Evolutionary conservation across 2,888 invertebrate genomes (phyloP).

Genomic region (Drosophila pullipes): DNA sequence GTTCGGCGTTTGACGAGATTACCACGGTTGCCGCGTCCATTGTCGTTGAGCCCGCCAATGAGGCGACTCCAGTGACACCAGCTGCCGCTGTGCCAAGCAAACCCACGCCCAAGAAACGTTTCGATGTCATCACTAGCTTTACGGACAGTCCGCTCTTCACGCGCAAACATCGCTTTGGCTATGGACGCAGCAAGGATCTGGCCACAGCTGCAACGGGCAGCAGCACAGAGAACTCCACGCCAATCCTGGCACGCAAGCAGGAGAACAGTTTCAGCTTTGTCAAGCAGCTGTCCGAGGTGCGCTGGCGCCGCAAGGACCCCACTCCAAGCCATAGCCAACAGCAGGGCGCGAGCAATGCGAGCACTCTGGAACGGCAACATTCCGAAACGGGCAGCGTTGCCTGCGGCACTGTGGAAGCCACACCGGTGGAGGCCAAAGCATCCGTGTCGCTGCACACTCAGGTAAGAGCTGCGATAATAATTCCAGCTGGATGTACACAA

Average conservation of each 20-base stretch:
- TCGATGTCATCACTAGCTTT: constrained; percentile 85
- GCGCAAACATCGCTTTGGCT: constrained; percentile 85
- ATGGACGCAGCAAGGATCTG: constrained; percentile 77
- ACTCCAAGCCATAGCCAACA: constrained; percentile 58
- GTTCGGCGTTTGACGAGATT: constrained; percentile 61
- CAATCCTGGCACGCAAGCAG: constrained; percentile 82
- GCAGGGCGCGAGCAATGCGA: constrained; percentile 40
- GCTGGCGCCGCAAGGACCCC: constrained; percentile 84
- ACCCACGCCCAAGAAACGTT: constrained; percentile 80
- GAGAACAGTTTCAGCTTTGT: constrained; percentile 85
- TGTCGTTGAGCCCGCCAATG: constrained; percentile 53
- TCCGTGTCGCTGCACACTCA: constrained; percentile 86
- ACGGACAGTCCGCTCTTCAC: constrained; percentile 85
- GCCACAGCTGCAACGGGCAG: constrained; percentile 51
- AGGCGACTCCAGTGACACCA: constrained; percentile 15
- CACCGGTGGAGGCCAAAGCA: constrained; percentile 84
- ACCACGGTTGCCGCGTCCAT: constrained; percentile 34
- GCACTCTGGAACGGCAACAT: constrained; percentile 63
- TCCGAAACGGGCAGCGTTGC: constrained; percentile 49
- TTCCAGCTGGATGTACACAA: neutral
- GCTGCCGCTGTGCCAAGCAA: constrained; percentile 36
- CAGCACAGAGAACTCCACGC: constrained; percentile 81
- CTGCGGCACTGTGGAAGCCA: constrained; percentile 82
- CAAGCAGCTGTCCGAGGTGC: constrained; percentile 84
- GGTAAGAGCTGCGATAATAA: constrained; percentile 57